Evolutionary conservation across 1,140 invertebrate genomes (phyloP), one percentile per base, ranked within the genome.

Genomic region (Anastatus disparis): DNA sequence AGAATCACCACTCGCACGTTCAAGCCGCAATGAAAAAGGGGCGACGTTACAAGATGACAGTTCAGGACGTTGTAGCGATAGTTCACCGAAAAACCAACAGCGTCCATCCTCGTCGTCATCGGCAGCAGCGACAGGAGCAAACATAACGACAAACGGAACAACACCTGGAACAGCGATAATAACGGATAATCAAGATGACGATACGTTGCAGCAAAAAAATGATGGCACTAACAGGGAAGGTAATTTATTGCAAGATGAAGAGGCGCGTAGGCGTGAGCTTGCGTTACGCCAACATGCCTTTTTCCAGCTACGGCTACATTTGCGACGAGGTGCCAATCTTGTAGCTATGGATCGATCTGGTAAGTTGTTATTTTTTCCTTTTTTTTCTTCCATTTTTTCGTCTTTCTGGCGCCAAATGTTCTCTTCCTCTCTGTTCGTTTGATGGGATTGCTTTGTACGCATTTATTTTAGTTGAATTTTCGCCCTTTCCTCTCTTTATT

Each of bases 291-390:
- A 94, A 82, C 91, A 94, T 87, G 91, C 95, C 46, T 98, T 97
- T 86, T 97, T 95, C 86, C 92, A 96, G 82, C 88, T 98, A 46
- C 91, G 94, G 72, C 89, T 98, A 73, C 92, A 95, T 85, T 89
- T 98, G 63, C 92, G 93, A 78, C 90, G 93, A 80, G 97, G 96
- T 46, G 90, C 91, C 79, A 94, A 97, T 84, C 88, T 98, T 76
- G 91, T 96, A 24, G 94, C 96, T 26, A 95, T 95, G 90, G 96
- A 98, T 84, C 94, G 96, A 84, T 95, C 95, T 86, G 97, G 96
- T 97, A 87, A 90, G 88, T 83, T n/a, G n/a, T n/a, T n/a, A n/a
- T n/a, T n/a, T n/a, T n/a, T n/a, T n/a, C n/a, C n/a, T n/a, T n/a
- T n/a, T n/a, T n/a, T n/a, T n/a, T n/a, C n/a, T n/a, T n/a, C n/a